Evolutionary conservation across 2,888 invertebrate species (phyloP).

Genomic region (Lysandra coridon): DNA sequence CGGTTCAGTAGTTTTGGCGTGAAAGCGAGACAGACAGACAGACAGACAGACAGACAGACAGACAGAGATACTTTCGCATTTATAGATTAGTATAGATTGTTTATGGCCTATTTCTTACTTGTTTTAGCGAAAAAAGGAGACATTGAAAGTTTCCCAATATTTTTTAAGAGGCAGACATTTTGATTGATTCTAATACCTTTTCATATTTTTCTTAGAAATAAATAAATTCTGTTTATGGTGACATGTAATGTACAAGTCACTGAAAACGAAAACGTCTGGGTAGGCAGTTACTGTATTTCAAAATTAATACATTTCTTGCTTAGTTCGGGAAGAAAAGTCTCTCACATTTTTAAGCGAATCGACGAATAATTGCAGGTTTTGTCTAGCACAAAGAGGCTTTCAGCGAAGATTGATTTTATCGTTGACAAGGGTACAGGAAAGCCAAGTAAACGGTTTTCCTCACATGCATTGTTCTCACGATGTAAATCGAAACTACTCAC

Average conservation of each 20-base stretch:
- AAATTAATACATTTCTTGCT: background rate
- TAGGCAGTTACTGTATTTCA: background rate
- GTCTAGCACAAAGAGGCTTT: constrained; percentile 48
- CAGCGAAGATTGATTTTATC: constrained; percentile 57
- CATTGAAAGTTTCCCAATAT: no score
- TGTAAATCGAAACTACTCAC: constrained; percentile 6
- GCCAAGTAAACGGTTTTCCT: constrained; percentile 53
- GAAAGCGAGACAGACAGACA: no score
- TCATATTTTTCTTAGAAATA: no score
- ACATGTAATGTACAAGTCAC: no score
- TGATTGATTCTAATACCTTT: no score
- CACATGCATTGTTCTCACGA: constrained; percentile 9
- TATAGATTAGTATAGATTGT: background rate
- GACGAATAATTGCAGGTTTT: constrained; percentile 37
- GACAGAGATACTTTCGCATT: no score
- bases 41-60: no score
- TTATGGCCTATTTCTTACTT: background rate
- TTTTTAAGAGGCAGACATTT: no score
- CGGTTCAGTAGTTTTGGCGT: no score
- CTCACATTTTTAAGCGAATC: constrained; percentile 26
- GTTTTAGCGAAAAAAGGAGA: background rate
- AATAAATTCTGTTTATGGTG: no score
- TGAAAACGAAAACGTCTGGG: no score
- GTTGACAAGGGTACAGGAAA: constrained; percentile 50
- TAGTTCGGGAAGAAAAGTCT: background rate